Evolutionary conservation across 2,888 invertebrate genomes (phyloP), one percentile per base, ranked within the genome.

Genomic region (Hirtodrosophila trivittata): DNA sequence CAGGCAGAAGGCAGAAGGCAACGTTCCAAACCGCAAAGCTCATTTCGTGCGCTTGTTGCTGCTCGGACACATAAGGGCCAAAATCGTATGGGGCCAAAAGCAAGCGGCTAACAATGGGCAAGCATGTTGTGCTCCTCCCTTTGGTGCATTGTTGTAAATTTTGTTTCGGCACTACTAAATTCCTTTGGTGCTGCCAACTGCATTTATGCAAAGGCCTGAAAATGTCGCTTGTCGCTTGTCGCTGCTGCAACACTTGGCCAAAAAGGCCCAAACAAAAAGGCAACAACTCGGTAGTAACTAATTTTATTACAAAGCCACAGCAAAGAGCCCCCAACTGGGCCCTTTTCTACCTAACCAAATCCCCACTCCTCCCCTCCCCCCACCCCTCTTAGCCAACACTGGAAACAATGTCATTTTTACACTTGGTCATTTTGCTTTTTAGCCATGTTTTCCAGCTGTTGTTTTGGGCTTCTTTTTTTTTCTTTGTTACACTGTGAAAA

Each of bases 341-440:
- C 12, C 28, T 21, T 3, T 7, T 32, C 56, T 32, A 13, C 39
- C 35, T 45, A 16, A 10, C 26, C n/a, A 26, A 38, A 33, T 1
- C 13, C 6, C 9, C 10, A 10, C 13, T 14, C 8, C 25, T 43
- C 2, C 26, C 42, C 35, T 5, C 13, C 9, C n/a, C 10, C 35
- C 43, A 16, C 33, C 7, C 14, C 9, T 7, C 25, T 10, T 25
- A 1, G 41, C 9, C 6, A 37, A 6, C 39, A 56, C 46, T 47
- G 39, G 56, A 72, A 75, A 85, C 80, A 81, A 85, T 85, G 82
- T 77, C 78, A 77, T 75, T 72, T 77, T 85, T 81, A 69, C 85
- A 85, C 85, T 77, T 66, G 68, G 85, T 75, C 67, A 82, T 85
- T 82, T 63, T 66, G 63, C 37, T 59, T 58, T 77, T 73, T 49